Conservation (phyloP, 2,888 invertebrate species). For the Gryllus longicercus region DNA sequence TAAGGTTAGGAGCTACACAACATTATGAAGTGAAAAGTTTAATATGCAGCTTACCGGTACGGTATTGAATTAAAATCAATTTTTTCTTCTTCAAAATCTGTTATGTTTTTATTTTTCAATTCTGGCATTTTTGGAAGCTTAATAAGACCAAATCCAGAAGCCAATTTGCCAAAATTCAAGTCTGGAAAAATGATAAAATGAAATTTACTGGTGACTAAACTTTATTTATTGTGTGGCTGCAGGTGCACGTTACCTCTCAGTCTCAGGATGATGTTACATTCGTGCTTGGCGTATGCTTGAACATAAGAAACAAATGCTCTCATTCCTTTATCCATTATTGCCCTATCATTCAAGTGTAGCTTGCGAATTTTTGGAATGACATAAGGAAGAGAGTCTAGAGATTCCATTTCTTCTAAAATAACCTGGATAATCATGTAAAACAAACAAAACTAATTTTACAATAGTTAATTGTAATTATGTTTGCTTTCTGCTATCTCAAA, state of each 20-base stretch:
- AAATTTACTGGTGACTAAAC: background rate
- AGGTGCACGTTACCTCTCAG: constrained; percentile 60
- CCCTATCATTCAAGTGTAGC: constrained; percentile 67
- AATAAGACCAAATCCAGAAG: constrained; percentile 83
- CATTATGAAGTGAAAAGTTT: background rate
- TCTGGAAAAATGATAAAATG: constrained; percentile 51
- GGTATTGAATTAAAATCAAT: constrained; percentile 72
- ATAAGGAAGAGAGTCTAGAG: constrained; percentile 35
- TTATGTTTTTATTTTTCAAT: constrained; percentile 62
- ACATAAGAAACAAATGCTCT: constrained; percentile 94
- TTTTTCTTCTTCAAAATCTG: constrained; percentile 54
- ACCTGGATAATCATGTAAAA: constrained; percentile 39
- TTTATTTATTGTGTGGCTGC: background rate
- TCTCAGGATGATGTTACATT: constrained; percentile 83
- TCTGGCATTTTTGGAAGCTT: constrained; percentile 95
- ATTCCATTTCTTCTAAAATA: constrained; percentile 42
- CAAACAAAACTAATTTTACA: background rate
- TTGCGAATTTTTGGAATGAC: constrained; percentile 56
- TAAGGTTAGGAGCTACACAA: background rate
- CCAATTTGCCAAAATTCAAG: constrained; percentile 77
- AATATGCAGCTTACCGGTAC: constrained; percentile 53
- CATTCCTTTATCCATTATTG: constrained; percentile 80
- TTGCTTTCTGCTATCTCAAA: background rate
- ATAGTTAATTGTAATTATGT: background rate
- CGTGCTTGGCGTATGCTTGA: constrained; percentile 91